Conservation (phyloP, 2,113 vertebrate genomes). For the Probosciger aterrimus region DNA sequence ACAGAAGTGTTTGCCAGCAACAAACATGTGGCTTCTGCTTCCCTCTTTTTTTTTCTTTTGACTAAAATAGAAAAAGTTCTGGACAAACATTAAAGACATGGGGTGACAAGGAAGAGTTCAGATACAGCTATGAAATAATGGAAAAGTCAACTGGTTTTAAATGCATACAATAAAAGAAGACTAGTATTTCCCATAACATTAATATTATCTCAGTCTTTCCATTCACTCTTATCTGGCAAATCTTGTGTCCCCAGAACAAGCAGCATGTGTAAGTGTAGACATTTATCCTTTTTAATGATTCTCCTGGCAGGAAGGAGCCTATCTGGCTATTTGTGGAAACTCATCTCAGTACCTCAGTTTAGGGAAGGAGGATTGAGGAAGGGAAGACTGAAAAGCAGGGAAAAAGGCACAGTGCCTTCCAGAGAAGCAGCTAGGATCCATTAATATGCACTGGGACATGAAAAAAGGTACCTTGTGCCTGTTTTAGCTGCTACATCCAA, state of each 20-base stretch:
- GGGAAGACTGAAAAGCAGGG: not conserved
- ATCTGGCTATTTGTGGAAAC: not conserved
- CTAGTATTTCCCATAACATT: not conserved
- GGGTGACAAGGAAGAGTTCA: not conserved
- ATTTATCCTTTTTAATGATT: not conserved
- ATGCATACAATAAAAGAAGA: not conserved
- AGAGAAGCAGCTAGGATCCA: not conserved
- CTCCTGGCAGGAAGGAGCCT: not conserved
- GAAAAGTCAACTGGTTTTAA: not conserved
- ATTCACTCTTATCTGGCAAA: not conserved
- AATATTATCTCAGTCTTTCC: not conserved
- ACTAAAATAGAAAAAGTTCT: not conserved
- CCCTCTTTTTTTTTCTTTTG: not conserved
- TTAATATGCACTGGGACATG: not conserved
- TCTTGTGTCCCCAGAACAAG: not conserved
- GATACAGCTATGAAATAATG: not conserved
- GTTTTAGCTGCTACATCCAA: not conserved
- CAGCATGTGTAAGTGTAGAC: not conserved
- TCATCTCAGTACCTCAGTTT: not conserved
- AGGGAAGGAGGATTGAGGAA: not conserved
- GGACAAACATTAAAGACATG: not conserved
- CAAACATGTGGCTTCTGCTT: not conserved
- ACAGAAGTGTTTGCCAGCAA: not conserved
- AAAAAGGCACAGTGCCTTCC: not conserved
- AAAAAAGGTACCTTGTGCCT: rapidly evolving